These are phyloP conservation scores for Hippocampus comes DNA, from an alignment of 2,113 vertebrate species.

Conservation along the genomic window DNA sequence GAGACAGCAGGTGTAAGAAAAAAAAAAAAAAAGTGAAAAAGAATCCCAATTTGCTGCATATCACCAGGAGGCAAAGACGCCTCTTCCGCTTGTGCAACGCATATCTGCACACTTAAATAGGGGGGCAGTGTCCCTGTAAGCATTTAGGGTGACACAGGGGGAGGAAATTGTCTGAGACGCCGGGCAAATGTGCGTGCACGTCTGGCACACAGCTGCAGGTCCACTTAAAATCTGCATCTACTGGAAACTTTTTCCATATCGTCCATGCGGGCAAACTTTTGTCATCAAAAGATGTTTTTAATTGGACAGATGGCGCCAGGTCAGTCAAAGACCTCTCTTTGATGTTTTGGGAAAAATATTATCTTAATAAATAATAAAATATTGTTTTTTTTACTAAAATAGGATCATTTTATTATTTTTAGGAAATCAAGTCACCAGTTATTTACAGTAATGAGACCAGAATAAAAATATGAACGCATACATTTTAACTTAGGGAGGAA, in stretches of 20 bases:
- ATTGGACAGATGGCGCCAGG: background rate
- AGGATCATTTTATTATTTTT: background rate
- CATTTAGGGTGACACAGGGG: conserved; percentile 62
- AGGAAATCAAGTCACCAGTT: background rate
- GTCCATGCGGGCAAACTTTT: background rate
- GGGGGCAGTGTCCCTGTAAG: conserved; percentile 52
- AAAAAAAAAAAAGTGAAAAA: too few species aligned
- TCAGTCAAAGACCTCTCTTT: background rate
- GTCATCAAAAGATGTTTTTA: background rate
- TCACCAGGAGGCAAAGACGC: conserved; percentile 52
- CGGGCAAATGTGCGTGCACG: conserved; percentile 55
- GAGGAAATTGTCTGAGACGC: conserved; percentile 69
- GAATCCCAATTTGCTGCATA: conserved; percentile 47
- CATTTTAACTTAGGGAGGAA: background rate
- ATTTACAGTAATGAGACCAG: too few species aligned
- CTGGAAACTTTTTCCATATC: background rate
- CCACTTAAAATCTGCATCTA: background rate
- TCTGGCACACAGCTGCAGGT: conserved; percentile 67
- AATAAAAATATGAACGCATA: background rate
- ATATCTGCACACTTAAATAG: conserved; percentile 57
- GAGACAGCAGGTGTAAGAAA: conserved; percentile 69
- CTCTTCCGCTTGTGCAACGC: conserved; percentile 37
- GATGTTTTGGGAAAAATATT: too few species aligned
- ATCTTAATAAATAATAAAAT: too few species aligned
- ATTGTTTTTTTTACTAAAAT: too few species aligned